Evolutionary conservation across 23 tunicate species (phyloP).

Genomic region (Trididemnum clinides): DNA sequence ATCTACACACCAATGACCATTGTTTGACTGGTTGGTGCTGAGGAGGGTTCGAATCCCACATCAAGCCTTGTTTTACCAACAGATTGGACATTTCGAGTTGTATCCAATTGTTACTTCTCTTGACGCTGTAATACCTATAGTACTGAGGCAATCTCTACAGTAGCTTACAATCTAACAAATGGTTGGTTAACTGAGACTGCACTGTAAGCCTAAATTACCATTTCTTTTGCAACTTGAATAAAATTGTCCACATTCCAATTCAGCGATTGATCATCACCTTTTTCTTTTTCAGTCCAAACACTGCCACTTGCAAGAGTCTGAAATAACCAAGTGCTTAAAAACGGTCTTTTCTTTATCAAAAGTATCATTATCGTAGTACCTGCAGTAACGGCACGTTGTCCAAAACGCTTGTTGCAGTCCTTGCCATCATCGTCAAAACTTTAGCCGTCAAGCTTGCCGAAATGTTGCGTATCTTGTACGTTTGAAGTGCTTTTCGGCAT

Average conservation of each 20-base stretch:
- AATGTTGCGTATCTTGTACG: slow-evolving; percentile 32
- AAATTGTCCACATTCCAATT: slow-evolving; percentile 79
- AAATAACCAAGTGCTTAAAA: background rate
- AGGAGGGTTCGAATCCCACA: too few relatives aligned
- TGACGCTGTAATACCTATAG: too few relatives aligned
- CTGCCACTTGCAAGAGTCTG: slow-evolving; percentile 11
- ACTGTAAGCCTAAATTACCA: too few relatives aligned
- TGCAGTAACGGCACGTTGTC: slow-evolving; percentile 63
- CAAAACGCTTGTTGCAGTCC: slow-evolving; percentile 37
- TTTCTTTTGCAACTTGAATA: slow-evolving; percentile 61
- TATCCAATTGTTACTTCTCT: too few relatives aligned
- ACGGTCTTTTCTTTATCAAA: background rate
- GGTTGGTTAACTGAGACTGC: too few relatives aligned
- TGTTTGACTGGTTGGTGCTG: too few relatives aligned
- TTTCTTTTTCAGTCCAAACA: slow-evolving; percentile 76
- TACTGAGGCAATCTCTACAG: too few relatives aligned
- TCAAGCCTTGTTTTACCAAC: too few relatives aligned
- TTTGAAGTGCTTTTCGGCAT: slow-evolving; percentile 57
- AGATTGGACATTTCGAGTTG: too few relatives aligned
- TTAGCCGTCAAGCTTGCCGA: slow-evolving; percentile 54
- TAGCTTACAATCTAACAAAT: too few relatives aligned
- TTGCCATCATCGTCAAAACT: slow-evolving; percentile 74
- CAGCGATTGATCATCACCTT: slow-evolving; percentile 34
- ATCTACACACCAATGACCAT: too few relatives aligned
- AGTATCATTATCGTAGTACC: slow-evolving; percentile 16